Evolutionary conservation across 2,888 invertebrate species (phyloP).

Genomic region (Meiosimyza platycephala): DNA sequence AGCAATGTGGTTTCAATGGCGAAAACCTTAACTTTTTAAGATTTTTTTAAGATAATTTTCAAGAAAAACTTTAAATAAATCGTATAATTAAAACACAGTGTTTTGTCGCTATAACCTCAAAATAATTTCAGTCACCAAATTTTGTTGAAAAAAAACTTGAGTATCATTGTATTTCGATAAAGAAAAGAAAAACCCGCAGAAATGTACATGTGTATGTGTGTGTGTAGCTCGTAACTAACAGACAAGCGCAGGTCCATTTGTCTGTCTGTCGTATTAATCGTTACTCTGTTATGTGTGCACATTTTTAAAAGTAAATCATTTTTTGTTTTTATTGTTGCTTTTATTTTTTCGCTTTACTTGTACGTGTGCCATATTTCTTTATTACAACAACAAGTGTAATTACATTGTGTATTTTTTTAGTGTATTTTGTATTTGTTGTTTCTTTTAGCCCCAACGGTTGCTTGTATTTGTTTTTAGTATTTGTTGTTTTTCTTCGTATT

Average conservation of each 20-base stretch:
- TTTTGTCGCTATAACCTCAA: too few species aligned
- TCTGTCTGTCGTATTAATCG: neutral
- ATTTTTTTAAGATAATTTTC: too few species aligned
- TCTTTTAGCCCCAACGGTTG: neutral
- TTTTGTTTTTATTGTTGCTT: neutral
- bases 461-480: neutral
- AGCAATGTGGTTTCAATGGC: too few species aligned
- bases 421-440: conserved; percentile 3
- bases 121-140: too few species aligned
- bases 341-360: neutral
- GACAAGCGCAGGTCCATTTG: neutral
- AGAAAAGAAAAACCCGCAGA: too few species aligned
- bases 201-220: too few species aligned
- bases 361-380: conserved; percentile 26
- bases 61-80: too few species aligned
- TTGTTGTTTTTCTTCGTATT: conserved; percentile 12
- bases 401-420: neutral
- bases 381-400: conserved; percentile 13
- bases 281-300: neutral
- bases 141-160: too few species aligned
- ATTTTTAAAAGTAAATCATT: neutral
- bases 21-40: too few species aligned
- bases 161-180: too few species aligned
- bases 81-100: too few species aligned
- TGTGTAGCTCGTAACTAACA: neutral